Percentiles rank a stretch among this genome's conserved stretches.
Evolutionary conservation across 2,797 vertebrate genomes (phyloP).

Genomic region (Eurystomus glaucurus): DNA sequence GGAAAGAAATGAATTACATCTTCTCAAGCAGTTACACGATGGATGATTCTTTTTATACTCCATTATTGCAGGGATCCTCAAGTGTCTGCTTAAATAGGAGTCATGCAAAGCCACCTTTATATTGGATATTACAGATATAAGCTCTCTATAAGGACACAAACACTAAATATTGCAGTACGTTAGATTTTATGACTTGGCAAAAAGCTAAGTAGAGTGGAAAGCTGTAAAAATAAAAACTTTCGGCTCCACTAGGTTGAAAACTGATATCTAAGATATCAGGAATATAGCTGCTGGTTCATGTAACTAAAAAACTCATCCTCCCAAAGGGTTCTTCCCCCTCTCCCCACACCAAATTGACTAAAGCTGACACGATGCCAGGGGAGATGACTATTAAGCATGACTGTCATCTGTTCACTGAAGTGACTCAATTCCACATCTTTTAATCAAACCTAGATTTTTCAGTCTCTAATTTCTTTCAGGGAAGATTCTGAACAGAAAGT

Average conservation of each 20-base stretch:
- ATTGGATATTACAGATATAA: constrained; percentile 16
- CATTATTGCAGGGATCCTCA: neutral
- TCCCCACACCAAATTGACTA: neutral
- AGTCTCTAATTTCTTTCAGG: constrained; percentile 24
- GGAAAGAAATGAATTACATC: neutral
- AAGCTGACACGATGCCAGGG: neutral
- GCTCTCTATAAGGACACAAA: constrained; percentile 2
- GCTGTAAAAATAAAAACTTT: constrained; percentile 63
- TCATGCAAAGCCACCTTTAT: constrained; percentile 21
- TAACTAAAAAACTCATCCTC: neutral
- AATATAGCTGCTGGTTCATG: constrained; percentile 15
- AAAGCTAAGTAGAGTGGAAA: constrained; percentile 50
- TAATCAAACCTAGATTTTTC: constrained; percentile 15
- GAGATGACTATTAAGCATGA: neutral
- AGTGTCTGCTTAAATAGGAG: neutral
- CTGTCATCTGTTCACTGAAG: neutral
- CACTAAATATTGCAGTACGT: constrained; percentile 29
- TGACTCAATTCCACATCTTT: neutral
- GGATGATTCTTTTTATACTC: neutral
- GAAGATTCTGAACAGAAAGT: constrained; percentile 22
- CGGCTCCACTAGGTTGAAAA: constrained; percentile 46
- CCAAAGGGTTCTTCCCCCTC: neutral
- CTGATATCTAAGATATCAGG: neutral
- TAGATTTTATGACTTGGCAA: constrained; percentile 50
- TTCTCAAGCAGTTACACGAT: neutral